phyloP scores from a whole-genome alignment of 2,113 vertebrate genomes.

The Cathartes aura region DNA sequence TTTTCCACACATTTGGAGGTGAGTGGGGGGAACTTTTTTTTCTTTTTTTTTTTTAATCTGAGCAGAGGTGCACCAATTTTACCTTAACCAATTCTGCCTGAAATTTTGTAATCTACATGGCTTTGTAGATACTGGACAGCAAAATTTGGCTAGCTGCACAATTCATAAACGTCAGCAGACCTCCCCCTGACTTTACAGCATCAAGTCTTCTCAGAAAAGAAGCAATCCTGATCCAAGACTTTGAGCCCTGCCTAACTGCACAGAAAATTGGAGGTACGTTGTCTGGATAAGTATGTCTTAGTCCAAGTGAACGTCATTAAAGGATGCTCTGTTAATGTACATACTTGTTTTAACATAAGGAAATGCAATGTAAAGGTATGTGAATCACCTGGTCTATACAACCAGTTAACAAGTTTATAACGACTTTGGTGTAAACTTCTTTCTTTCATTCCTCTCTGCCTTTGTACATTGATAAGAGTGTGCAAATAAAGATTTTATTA shows the following conservation, averaged over 20 bases:
- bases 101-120: neutral
- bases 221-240: neutral
- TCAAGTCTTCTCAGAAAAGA: neutral
- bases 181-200: neutral
- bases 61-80: neutral
- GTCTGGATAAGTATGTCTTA: neutral
- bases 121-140: neutral
- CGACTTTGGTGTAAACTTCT: neutral
- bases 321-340: neutral
- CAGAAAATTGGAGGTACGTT: rapidly evolving
- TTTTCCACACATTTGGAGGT: neutral
- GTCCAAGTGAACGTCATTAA: neutral
- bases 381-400: neutral
- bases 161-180: neutral
- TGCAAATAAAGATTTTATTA: neutral
- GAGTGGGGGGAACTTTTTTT: neutral
- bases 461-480: neutral
- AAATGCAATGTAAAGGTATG: neutral
- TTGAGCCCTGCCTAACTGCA: neutral
- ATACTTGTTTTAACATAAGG: neutral
- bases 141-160: neutral
- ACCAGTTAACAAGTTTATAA: neutral
- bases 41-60: neutral
- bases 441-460: neutral
- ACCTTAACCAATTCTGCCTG: neutral